Evolutionary conservation across 2,888 invertebrate species (phyloP), one percentile per base, ranked within the genome.

Genomic region (Mallateleia sp.): DNA sequence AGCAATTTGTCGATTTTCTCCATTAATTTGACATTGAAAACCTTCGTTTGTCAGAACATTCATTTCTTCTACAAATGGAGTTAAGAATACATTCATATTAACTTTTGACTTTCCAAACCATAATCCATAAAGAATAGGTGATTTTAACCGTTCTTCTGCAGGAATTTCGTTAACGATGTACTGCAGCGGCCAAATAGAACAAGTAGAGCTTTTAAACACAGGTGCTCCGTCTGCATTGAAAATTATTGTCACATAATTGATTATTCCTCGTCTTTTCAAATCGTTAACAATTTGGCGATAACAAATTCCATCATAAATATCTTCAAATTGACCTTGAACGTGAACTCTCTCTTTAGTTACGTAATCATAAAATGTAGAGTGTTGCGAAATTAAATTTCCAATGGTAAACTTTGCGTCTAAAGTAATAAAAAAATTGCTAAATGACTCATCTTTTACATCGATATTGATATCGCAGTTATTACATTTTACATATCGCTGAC

Each of bases 341-440:
- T 58, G 58, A 15, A 58, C 3, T 58, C 32, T 58, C 32, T 58
- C 58, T 32, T 58, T 58, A n/a, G 34, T 34, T 7, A 58, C 32
- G 15, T 15, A 58, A 9, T 58, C 34, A 25, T 58, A 58, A 34
- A 18, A 58, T n/a, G 15, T 6, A 2, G 8, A 1, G 20, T 58
- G 28, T 22, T 28, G 15, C 20, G 28, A 14, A 4, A 71, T 15
- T 54, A 71, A 7, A 38, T 56, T 25, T 24, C 32, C 8, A 34
- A 38, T 54, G 6, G 34, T 3, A 14, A 52, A 32, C 1, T 25
- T 9, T 22, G 58, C 15, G 22, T 38, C 22, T 4, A 62, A 38
- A 9, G 34, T 62, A 2, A 42, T 15, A 42, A 62, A 52, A 22
- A 20, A 52, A 24, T 52, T 52, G 15, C 5, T 52, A 22, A 52